These are phyloP conservation scores for Sebastes fasciatus DNA, from an alignment of 2,113 vertebrate genomes.

Conservation along the genomic window DNA sequence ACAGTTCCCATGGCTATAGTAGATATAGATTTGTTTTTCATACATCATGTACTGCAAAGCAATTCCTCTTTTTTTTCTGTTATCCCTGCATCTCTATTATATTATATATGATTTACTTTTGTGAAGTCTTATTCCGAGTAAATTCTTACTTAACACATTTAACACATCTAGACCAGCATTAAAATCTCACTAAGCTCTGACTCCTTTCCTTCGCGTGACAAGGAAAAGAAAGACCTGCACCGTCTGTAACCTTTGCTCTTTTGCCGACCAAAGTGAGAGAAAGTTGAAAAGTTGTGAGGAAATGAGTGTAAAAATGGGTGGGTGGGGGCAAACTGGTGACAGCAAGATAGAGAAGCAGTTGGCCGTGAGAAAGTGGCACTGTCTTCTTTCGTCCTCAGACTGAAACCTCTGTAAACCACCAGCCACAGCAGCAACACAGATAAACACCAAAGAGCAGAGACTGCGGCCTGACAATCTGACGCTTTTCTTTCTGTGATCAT, in stretches of 20 bases:
- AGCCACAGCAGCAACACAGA: slow-evolving; percentile 43
- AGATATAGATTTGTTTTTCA: slow-evolving; percentile 18
- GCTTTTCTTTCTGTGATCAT: slow-evolving; percentile 1
- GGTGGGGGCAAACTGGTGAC: slow-evolving; percentile 51
- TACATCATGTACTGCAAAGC: background rate
- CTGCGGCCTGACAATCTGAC: background rate
- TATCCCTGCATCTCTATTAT: background rate
- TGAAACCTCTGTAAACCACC: slow-evolving; percentile 61
- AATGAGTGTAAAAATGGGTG: slow-evolving; percentile 48
- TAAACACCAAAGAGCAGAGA: slow-evolving; percentile 21
- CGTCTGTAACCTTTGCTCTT: slow-evolving; percentile 36
- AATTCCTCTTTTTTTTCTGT: background rate
- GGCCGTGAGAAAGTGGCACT: slow-evolving; percentile 80
- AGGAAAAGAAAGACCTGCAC: slow-evolving; percentile 34
- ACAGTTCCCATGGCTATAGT: slow-evolving; percentile 40
- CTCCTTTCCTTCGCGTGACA: background rate
- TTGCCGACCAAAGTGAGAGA: slow-evolving; percentile 30
- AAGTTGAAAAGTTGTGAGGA: slow-evolving; percentile 33
- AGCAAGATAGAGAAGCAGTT: slow-evolving; percentile 46
- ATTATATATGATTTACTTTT: background rate
- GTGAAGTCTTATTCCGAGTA: background rate
- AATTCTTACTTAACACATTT: background rate
- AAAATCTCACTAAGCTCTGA: background rate
- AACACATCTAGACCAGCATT: background rate
- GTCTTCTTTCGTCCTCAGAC: slow-evolving; percentile 30